Evolutionary conservation across 2,888 invertebrate species (phyloP).

Genomic region (Cryptus armator): DNA sequence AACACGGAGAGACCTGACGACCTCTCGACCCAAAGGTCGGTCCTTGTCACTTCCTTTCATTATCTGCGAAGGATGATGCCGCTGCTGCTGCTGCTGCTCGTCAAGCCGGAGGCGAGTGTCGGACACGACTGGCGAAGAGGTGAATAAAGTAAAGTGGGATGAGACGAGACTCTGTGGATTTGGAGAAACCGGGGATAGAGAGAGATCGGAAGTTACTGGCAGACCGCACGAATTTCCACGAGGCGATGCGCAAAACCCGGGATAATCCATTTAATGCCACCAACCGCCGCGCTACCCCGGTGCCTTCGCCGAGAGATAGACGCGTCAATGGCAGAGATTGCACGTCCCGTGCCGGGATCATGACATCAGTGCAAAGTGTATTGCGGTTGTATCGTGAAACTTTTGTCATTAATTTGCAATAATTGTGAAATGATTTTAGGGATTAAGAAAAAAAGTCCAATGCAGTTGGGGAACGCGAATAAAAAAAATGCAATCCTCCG

Average conservation of each 20-base stretch:
- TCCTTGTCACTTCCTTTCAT: slow-evolving; percentile 27
- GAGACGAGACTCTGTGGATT: slow-evolving; percentile 36
- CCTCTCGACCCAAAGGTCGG: neutral
- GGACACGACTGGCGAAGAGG: slow-evolving; percentile 21
- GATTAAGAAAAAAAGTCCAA: no score
- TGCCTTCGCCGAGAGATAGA: slow-evolving; percentile 3
- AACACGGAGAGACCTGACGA: neutral
- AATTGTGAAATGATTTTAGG: neutral
- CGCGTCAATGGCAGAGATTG: slow-evolving; percentile 44
- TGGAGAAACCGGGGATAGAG: slow-evolving; percentile 33
- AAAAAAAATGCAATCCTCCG: no score
- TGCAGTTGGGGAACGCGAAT: no score
- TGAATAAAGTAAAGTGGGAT: slow-evolving; percentile 35
- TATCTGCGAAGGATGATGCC: neutral
- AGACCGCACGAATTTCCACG: slow-evolving; percentile 47
- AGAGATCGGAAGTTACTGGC: slow-evolving; percentile 13
- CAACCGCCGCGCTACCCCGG: slow-evolving; percentile 11
- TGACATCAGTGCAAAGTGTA: neutral
- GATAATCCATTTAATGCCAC: slow-evolving; percentile 67
- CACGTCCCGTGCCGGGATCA: slow-evolving; percentile 27
- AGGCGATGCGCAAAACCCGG: slow-evolving; percentile 47
- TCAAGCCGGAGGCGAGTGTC: slow-evolving; percentile 51
- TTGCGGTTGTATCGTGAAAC: neutral
- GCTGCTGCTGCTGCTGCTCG: neutral
- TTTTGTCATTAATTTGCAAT: neutral